Conservation (phyloP, 2,888 invertebrate species). For the Notodonta dromedarius region DNA sequence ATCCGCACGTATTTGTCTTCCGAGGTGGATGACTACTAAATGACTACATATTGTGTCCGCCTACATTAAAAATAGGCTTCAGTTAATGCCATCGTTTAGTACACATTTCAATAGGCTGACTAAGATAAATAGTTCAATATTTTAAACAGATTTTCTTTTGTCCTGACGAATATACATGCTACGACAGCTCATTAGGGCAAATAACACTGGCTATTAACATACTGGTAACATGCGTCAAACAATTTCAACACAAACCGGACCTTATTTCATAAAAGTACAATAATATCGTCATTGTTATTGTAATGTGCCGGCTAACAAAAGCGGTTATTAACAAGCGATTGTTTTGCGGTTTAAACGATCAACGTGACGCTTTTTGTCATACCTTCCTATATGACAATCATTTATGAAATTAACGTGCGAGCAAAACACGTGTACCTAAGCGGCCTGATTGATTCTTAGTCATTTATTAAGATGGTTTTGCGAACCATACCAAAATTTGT, state of each 20-base stretch:
- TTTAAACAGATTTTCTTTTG: conserved; percentile 15
- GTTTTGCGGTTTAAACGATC: conserved; percentile 35
- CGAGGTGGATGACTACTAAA: not conserved
- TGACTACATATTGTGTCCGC: not conserved
- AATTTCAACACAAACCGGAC: conserved; percentile 34
- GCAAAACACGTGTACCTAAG: conserved; percentile 18
- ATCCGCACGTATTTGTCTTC: not conserved
- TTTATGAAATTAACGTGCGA: conserved; percentile 15
- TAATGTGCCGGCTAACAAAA: conserved; percentile 40
- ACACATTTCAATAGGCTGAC: conserved; percentile 6
- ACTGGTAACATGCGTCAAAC: conserved; percentile 23
- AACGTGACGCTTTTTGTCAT: conserved; percentile 37
- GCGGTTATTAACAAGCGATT: conserved; percentile 41
- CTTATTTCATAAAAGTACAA: conserved; percentile 35
- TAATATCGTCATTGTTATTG: conserved; percentile 41
- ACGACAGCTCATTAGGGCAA: conserved; percentile 20
- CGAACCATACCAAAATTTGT: not conserved
- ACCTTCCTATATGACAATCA: conserved; percentile 22
- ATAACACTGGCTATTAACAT: conserved; percentile 12
- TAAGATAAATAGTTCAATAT: conserved; percentile 19
- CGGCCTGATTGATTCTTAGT: conserved; percentile 16
- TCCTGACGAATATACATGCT: conserved; percentile 8
- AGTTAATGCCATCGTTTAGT: not conserved
- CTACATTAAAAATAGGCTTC: not conserved
- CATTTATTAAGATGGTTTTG: conserved; percentile 16